A percentile compares a stretch with the other conserved stretches of the same genome.
These are phyloP conservation scores for Eufriesea mexicana DNA, from an alignment of 1,140 invertebrate species.

Conservation along the genomic window DNA sequence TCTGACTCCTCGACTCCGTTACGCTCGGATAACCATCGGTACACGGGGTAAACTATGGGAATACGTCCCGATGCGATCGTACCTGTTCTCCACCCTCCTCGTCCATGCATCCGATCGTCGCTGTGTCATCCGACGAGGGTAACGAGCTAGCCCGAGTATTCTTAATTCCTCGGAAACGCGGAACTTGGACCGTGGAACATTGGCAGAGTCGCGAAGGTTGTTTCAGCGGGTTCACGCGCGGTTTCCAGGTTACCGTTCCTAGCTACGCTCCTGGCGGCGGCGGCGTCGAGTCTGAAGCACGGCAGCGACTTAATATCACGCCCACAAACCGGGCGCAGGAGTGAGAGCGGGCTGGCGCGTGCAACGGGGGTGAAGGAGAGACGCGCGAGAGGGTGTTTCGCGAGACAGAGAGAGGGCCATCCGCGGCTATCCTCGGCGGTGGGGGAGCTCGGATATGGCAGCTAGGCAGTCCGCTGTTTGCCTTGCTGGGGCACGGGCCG, in stretches of 20 bases:
- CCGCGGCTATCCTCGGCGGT: conserved; percentile 55
- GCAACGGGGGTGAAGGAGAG: conserved; percentile 46
- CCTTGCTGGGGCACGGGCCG: conserved; percentile 79
- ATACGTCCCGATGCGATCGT: no score
- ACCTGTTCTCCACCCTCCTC: no score
- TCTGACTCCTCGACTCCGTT: not conserved
- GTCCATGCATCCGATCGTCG: no score
- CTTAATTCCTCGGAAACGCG: not conserved
- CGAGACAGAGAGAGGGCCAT: conserved; percentile 47
- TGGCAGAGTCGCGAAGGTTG: no score
- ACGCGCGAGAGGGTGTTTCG: conserved; percentile 46
- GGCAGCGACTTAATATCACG: conserved; percentile 81
- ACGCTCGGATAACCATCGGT: not conserved
- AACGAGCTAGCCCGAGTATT: no score
- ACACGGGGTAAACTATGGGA: no score
- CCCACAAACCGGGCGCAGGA: conserved; percentile 70
- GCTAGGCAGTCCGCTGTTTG: conserved; percentile 80
- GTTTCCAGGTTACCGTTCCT: conserved; percentile 23
- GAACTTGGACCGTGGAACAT: no score
- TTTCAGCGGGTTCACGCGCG: no score
- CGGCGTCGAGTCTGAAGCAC: conserved; percentile 54
- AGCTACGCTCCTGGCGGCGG: conserved; percentile 53
- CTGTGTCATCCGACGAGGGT: no score
- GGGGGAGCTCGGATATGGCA: conserved; percentile 79
- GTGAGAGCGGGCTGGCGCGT: conserved; percentile 43